Percentiles rank a stretch among this genome's conserved stretches.
Evolutionary conservation across 37 sponge, comb jelly and placozoan genomes (phyloP).

Genomic region (Amphimedon queenslandica): DNA sequence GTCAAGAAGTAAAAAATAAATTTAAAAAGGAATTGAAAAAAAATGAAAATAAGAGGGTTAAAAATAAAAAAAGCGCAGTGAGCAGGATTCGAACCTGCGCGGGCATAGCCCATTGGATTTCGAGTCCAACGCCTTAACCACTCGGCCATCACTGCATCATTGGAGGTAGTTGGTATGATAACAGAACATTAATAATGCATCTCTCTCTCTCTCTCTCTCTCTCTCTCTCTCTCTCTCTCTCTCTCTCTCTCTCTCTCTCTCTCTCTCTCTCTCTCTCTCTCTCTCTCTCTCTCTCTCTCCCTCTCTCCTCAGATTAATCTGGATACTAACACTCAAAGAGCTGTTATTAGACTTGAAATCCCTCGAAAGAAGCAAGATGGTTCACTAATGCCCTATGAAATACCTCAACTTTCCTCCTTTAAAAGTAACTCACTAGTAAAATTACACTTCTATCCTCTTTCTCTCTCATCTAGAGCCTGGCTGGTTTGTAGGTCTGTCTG

Average conservation of each 20-base stretch:
- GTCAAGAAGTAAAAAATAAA: conserved; percentile 9
- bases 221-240: not conserved
- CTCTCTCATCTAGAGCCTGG: not conserved
- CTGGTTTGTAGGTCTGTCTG: not conserved
- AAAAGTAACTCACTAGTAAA: too few relatives aligned
- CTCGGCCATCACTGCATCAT: conserved; percentile 96
- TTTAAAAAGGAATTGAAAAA: not conserved
- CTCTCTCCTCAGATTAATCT: conserved; percentile 38
- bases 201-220: not conserved
- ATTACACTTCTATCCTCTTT: too few relatives aligned
- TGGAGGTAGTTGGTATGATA: not conserved
- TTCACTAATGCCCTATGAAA: too few relatives aligned
- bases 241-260: not conserved
- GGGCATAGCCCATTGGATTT: conserved; percentile 99
- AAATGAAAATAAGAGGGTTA: conserved; percentile 17
- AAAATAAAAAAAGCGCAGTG: conserved; percentile 82
- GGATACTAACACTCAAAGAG: conserved; percentile 57
- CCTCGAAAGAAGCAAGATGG: conserved; percentile 21
- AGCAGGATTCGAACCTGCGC: conserved; percentile 99
- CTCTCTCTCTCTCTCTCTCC: not conserved
- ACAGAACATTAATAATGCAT: not conserved
- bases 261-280: conserved; percentile 2
- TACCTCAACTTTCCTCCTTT: too few relatives aligned
- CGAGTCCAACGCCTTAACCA: conserved; percentile 99
- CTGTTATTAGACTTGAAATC: conserved; percentile 61